Percentiles rank a stretch among this genome's conserved stretches.
Conservation (phyloP, 2,113 vertebrate genomes). For the Hippocampus barbouri region DNA sequence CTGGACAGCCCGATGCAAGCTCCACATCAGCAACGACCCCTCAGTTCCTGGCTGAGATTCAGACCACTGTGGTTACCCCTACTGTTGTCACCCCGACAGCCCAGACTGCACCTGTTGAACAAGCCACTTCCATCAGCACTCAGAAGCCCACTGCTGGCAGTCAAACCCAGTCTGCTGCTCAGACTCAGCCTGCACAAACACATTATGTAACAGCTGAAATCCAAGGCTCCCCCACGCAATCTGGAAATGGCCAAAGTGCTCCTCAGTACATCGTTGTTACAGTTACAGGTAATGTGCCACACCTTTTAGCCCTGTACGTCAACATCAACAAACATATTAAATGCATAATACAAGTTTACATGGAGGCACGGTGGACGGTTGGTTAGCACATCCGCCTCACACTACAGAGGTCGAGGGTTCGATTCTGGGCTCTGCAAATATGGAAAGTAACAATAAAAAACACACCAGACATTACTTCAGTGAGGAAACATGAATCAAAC, state of each 20-base stretch:
- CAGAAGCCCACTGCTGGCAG: constrained; percentile 59
- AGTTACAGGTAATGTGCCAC: constrained; percentile 77
- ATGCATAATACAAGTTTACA: no score
- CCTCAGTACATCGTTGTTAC: constrained; percentile 92
- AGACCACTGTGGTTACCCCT: constrained; percentile 53
- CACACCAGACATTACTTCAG: no score
- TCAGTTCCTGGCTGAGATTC: constrained; percentile 67
- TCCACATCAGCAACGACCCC: constrained; percentile 46
- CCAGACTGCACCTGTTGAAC: constrained; percentile 54
- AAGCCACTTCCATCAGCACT: constrained; percentile 35
- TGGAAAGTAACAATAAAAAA: no score
- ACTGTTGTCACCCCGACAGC: constrained; percentile 56
- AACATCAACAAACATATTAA: no score
- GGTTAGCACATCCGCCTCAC: no score
- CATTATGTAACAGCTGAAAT: constrained; percentile 78
- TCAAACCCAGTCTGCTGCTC: constrained; percentile 57
- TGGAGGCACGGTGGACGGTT: no score
- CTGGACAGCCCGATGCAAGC: constrained; percentile 58
- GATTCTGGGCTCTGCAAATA: no score
- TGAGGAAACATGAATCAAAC: no score
- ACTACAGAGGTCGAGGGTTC: no score
- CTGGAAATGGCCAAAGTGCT: constrained; percentile 70
- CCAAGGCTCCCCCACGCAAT: constrained; percentile 72
- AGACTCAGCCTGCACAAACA: constrained; percentile 68
- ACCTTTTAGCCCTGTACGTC: neutral